Conservation (phyloP, 2,888 invertebrate species). For the Didymodactylos carnosus region DNA sequence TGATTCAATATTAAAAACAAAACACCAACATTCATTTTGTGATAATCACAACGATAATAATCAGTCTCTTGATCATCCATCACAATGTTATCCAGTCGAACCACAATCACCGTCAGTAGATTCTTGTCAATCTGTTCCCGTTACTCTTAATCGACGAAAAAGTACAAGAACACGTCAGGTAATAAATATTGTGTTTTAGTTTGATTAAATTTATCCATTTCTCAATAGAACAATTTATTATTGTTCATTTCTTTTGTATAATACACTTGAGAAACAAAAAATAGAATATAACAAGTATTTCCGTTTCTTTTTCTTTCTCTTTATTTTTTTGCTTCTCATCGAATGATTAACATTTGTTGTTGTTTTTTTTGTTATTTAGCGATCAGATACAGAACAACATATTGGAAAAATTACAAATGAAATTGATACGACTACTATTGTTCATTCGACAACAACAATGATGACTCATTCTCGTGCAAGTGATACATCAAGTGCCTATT, state of each 20-base stretch:
- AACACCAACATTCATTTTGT: not conserved
- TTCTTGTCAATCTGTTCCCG: slow-evolving; percentile 12
- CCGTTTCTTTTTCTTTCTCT: no score
- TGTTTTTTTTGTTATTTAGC: not conserved
- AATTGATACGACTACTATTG: not conserved
- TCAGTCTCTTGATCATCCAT: no score
- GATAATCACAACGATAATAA: no score
- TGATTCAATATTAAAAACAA: slow-evolving; percentile 25
- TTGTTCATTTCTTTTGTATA: no score
- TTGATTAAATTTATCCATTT: not conserved
- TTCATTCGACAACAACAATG: slow-evolving; percentile 30
- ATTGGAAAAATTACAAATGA: no score
- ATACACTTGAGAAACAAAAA: no score
- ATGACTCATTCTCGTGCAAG: slow-evolving; percentile 59
- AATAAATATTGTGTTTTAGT: not conserved
- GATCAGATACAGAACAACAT: not conserved
- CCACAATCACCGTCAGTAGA: not conserved
- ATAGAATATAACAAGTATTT: no score
- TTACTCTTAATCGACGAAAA: not conserved
- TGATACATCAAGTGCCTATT: slow-evolving; percentile 85
- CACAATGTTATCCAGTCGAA: not conserved
- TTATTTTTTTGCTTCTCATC: no score
- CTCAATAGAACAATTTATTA: no score
- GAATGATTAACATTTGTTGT: no score
- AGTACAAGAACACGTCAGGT: not conserved